phyloP scores from a whole-genome alignment of 2,888 invertebrate genomes.

The Eumacrocentrus americanus region DNA sequence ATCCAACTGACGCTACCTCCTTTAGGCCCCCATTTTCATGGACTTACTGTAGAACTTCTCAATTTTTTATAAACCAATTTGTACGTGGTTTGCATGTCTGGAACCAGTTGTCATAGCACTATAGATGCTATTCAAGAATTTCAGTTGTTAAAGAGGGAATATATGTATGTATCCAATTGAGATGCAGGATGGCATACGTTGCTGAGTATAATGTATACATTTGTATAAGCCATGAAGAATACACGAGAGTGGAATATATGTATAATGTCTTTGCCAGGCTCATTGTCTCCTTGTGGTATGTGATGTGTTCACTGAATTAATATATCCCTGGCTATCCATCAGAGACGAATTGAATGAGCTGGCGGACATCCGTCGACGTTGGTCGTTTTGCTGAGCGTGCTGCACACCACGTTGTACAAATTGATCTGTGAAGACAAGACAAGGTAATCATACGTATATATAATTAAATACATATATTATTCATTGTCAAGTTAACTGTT shows the following conservation, averaged over 20 bases:
- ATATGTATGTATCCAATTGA: constrained; percentile 9
- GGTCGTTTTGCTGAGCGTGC: neutral
- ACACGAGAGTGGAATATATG: constrained; percentile 14
- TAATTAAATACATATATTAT: too few species aligned
- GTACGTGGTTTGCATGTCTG: too few species aligned
- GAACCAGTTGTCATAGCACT: too few species aligned
- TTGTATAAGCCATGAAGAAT: constrained; percentile 12
- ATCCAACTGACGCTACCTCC: too few species aligned
- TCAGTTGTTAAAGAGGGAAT: neutral
- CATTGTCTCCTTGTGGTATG: neutral
- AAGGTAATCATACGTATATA: neutral
- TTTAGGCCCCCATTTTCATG: too few species aligned
- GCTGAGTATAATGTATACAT: constrained; percentile 1
- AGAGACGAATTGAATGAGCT: neutral
- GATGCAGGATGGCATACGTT: constrained; percentile 8
- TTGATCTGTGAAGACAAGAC: neutral
- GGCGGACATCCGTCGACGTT: neutral
- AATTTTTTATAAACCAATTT: too few species aligned
- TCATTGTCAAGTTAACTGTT: too few species aligned
- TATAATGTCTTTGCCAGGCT: neutral
- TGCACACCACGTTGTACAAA: neutral
- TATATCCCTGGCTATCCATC: neutral
- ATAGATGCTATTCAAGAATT: too few species aligned
- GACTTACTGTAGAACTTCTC: too few species aligned
- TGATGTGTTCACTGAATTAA: constrained; percentile 1